Percentiles rank a stretch among this genome's conserved stretches.
phyloP scores from a whole-genome alignment of 2,797 vertebrate species.

The Chelonia mydas region DNA sequence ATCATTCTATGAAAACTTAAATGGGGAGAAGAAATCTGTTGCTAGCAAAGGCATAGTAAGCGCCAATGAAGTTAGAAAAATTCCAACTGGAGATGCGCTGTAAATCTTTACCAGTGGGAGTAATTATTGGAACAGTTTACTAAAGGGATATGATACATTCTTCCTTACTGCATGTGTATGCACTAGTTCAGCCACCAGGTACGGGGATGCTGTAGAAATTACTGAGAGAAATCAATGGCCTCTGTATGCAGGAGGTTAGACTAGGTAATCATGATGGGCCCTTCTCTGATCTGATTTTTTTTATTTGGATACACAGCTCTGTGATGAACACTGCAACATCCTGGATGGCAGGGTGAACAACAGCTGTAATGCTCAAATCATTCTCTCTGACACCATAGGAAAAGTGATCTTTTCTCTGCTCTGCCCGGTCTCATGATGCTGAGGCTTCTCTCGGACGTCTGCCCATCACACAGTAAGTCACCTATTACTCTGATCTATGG shows the following conservation, averaged over 20 bases:
- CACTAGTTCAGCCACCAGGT: neutral
- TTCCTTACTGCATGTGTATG: neutral
- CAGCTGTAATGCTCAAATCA: neutral
- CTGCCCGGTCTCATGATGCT: neutral
- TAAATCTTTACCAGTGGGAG: neutral
- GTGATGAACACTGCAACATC: neutral
- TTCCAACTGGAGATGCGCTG: neutral
- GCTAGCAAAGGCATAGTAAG: neutral
- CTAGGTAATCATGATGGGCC: neutral
- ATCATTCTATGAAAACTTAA: neutral
- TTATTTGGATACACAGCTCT: neutral
- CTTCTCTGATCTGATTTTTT: neutral
- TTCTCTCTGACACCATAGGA: neutral
- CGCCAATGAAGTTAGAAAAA: neutral
- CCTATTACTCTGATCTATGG: neutral
- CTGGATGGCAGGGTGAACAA: neutral
- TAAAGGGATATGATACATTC: neutral
- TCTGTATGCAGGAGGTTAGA: neutral
- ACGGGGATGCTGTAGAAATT: neutral
- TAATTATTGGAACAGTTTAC: neutral
- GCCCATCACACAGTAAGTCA: neutral
- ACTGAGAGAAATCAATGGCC: neutral
- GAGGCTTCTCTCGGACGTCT: neutral
- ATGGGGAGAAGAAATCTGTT: neutral
- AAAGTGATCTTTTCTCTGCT: neutral